These are phyloP conservation scores for Falco peregrinus DNA, from an alignment of 2,797 vertebrate species.

Conservation along the genomic window DNA sequence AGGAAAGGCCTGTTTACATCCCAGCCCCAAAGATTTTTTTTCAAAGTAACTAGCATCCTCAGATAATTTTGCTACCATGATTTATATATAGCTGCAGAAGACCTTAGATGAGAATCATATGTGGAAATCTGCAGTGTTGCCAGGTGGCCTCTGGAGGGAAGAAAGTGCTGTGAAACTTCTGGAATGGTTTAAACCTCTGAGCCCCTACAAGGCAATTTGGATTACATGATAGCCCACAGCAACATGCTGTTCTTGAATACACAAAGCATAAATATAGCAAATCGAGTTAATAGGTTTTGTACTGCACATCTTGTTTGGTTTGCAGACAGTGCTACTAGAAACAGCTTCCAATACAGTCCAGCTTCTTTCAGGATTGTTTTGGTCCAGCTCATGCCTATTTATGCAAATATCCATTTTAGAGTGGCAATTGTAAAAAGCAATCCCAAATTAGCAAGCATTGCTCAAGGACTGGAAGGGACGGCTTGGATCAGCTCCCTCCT, in stretches of 20 bases:
- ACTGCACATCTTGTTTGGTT: conserved; percentile 56
- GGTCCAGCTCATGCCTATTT: conserved; percentile 16
- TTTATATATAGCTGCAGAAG: conserved; percentile 7
- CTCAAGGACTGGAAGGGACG: neutral
- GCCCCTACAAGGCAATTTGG: conserved; percentile 56
- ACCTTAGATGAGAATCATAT: conserved; percentile 53
- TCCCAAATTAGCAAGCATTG: neutral
- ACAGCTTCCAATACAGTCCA: neutral
- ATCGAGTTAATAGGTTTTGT: conserved; percentile 52
- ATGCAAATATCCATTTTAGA: neutral
- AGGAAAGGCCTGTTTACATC: conserved; percentile 3
- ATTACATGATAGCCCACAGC: conserved; percentile 42
- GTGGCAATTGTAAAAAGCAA: neutral
- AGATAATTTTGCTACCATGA: conserved; percentile 24
- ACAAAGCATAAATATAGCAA: conserved; percentile 58
- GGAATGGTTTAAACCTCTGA: conserved; percentile 46
- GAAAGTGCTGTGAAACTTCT: conserved; percentile 57
- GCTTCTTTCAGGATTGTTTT: conserved; percentile 12
- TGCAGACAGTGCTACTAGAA: conserved; percentile 41
- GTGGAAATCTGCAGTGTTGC: conserved; percentile 40
- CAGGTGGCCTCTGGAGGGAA: conserved; percentile 55
- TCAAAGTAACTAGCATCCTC: neutral
- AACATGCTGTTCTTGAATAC: conserved; percentile 58
- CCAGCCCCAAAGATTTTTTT: neutral
- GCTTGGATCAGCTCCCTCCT: neutral